A percentile compares a stretch with the other conserved stretches of the same genome.
phyloP scores from a whole-genome alignment of 2,797 vertebrate species.

The Apogon talboti region DNA sequence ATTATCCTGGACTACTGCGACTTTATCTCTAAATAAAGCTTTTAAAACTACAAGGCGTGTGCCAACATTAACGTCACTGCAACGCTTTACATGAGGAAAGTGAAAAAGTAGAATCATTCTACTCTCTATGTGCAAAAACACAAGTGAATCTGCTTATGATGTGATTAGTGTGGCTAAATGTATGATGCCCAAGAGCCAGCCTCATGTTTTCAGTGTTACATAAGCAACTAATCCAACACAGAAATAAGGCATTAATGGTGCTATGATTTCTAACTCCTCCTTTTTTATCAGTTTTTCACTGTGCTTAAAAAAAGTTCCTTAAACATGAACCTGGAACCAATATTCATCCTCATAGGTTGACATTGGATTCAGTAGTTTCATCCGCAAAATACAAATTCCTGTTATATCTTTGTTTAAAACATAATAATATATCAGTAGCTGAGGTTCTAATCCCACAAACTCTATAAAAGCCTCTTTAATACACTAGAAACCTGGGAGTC shows the following conservation, averaged over 20 bases:
- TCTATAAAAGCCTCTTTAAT: conserved; percentile 50
- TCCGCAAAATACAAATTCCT: conserved; percentile 7
- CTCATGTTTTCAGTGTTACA: conserved; percentile 28
- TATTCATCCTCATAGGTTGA: background rate
- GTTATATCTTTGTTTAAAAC: conserved; percentile 38
- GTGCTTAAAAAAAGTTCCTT: background rate
- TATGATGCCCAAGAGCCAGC: background rate
- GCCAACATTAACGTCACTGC: conserved; percentile 5
- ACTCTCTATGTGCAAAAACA: background rate
- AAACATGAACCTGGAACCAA: background rate
- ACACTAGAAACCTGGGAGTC: conserved; percentile 22
- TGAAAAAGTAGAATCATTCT: conserved; percentile 2
- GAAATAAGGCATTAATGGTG: conserved; percentile 27
- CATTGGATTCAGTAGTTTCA: background rate
- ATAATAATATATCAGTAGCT: conserved; percentile 33
- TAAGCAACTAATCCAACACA: conserved; percentile 38
- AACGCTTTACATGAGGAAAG: conserved; percentile 6
- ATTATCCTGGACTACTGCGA: conserved; percentile 5
- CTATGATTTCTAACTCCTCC: conserved; percentile 7
- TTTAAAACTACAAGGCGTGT: background rate
- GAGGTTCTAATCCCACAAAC: conserved; percentile 29
- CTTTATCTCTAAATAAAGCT: conserved; percentile 17
- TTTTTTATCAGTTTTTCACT: background rate
- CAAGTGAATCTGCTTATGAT: background rate
- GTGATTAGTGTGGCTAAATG: background rate